Evolutionary conservation across 1,140 invertebrate species (phyloP).

Genomic region (Babylonia areolata): DNA sequence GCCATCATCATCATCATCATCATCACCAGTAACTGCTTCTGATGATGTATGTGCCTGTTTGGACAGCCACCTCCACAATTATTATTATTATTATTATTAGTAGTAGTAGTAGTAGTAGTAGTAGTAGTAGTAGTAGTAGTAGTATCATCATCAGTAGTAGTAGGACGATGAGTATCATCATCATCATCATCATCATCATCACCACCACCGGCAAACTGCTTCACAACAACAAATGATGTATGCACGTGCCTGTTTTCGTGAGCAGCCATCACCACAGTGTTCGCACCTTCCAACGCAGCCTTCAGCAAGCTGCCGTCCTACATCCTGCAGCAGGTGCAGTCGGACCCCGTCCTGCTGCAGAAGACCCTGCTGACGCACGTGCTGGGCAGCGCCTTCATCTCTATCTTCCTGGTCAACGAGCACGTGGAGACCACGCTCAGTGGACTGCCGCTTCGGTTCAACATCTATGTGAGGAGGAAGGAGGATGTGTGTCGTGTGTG

Average conservation of each 20-base stretch:
- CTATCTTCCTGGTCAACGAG: neutral
- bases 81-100: constrained; percentile 26
- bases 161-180: too few relatives aligned
- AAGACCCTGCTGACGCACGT: constrained; percentile 12
- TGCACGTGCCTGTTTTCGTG: too few relatives aligned
- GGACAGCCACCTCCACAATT: too few relatives aligned
- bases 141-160: constrained; percentile 8
- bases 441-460: neutral
- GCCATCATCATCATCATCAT: too few relatives aligned
- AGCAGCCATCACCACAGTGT: constrained; percentile 10
- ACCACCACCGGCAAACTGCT: too few relatives aligned
- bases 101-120: constrained; percentile 38
- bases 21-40: too few relatives aligned
- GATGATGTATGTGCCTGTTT: too few relatives aligned
- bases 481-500: constrained; percentile 4
- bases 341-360: constrained; percentile 19
- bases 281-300: constrained; percentile 3
- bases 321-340: neutral
- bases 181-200: too few relatives aligned
- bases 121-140: neutral
- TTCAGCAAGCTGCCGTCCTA: neutral
- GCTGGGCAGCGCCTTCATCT: constrained; percentile 9
- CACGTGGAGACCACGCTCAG: neutral
- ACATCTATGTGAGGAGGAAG: neutral
- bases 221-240: too few relatives aligned